Conservation (phyloP, 2,888 invertebrate species). For the Drosophila histrio region DNA sequence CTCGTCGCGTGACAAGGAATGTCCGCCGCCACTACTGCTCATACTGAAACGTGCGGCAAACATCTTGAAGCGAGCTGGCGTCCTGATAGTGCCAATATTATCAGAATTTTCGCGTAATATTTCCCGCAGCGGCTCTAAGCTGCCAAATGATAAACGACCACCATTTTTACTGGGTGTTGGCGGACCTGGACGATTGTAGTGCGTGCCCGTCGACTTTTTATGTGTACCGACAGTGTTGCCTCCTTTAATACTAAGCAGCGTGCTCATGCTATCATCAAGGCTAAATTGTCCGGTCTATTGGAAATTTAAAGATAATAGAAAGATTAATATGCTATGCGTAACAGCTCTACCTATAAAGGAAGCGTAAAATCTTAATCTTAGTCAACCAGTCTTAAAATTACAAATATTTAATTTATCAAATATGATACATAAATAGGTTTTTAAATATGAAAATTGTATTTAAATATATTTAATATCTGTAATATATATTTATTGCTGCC, state of each 20-base stretch:
- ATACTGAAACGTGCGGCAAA: slow-evolving; percentile 85
- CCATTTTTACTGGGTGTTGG: slow-evolving; percentile 94
- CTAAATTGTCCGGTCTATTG: slow-evolving; percentile 76
- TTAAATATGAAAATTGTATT: no score
- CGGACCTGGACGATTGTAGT: slow-evolving; percentile 93
- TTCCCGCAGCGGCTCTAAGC: slow-evolving; percentile 85
- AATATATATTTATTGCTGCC: no score
- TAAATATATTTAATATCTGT: no score
- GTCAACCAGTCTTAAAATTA: background rate
- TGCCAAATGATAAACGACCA: slow-evolving; percentile 88
- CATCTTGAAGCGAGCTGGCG: slow-evolving; percentile 88
- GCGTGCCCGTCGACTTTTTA: slow-evolving; percentile 87
- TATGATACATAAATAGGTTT: no score
- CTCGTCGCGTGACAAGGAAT: slow-evolving; percentile 60
- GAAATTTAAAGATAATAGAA: background rate
- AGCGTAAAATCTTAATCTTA: background rate
- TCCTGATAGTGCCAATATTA: slow-evolving; percentile 85
- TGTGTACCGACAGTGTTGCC: slow-evolving; percentile 80
- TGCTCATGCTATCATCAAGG: slow-evolving; percentile 83
- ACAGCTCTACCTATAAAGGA: background rate
- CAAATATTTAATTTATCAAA: no score
- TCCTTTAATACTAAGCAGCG: slow-evolving; percentile 82
- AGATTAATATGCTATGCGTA: background rate
- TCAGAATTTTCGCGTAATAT: slow-evolving; percentile 86
- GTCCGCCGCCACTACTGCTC: slow-evolving; percentile 66